A percentile compares a stretch with the other conserved stretches of the same genome.
phyloP scores from a whole-genome alignment of 2,113 vertebrate species.

The Lucifuga dentata region DNA sequence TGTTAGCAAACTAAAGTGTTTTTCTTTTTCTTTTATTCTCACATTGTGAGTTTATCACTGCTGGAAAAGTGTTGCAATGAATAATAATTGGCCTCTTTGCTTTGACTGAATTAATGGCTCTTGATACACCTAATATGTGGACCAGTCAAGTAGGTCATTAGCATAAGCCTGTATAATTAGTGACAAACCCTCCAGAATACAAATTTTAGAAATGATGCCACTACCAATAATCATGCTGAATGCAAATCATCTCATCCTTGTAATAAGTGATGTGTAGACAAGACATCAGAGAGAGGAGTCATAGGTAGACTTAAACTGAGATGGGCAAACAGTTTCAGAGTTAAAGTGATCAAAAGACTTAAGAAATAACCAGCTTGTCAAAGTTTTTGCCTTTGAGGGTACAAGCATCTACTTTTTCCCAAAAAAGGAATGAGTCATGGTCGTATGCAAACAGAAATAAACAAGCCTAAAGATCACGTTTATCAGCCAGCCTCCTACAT shows the following conservation, averaged over 20 bases:
- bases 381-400: not conserved
- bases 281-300: not conserved
- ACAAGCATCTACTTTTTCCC: constrained; percentile 39
- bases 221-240: constrained; percentile 33
- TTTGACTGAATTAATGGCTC: constrained; percentile 51
- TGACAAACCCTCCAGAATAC: constrained; percentile 45
- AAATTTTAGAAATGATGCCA: constrained; percentile 47
- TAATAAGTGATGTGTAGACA: not conserved
- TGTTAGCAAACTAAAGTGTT: not conserved
- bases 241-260: constrained; percentile 22
- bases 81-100: constrained; percentile 36
- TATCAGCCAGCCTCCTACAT: constrained; percentile 28
- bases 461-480: constrained; percentile 44
- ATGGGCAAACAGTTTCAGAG: not conserved
- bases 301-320: not conserved
- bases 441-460: constrained; percentile 53
- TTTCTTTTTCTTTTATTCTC: not conserved
- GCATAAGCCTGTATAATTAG: constrained; percentile 61
- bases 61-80: constrained; percentile 33
- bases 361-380: not conserved
- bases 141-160: constrained; percentile 64
- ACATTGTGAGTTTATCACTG: constrained; percentile 7
- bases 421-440: constrained; percentile 72
- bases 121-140: constrained; percentile 57
- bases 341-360: not conserved